A percentile compares a stretch with the other conserved stretches of the same genome.
phyloP scores from a whole-genome alignment of 2,888 invertebrate genomes.

The Athalia circularis region DNA sequence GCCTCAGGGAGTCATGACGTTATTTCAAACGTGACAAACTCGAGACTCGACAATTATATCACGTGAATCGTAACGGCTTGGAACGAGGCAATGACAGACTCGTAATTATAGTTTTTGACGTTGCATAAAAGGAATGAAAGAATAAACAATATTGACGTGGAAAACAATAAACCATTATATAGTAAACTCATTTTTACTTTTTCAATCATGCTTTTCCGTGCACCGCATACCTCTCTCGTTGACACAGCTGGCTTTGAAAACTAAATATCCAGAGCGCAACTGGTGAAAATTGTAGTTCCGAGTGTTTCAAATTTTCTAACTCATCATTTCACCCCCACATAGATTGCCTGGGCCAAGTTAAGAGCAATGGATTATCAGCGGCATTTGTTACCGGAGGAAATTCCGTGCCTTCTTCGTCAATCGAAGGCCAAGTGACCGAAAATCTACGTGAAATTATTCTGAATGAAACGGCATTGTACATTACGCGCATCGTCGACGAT shows the following conservation, averaged over 20 bases:
- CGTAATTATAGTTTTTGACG: conserved; percentile 4
- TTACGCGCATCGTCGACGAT: conserved; percentile 10
- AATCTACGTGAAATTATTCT: conserved; percentile 34
- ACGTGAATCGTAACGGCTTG: not conserved
- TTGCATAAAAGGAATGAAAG: not conserved
- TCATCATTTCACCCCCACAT: too few relatives aligned
- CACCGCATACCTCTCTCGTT: too few relatives aligned
- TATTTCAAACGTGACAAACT: conserved; percentile 32
- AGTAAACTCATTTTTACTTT: not conserved
- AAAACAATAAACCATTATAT: not conserved
- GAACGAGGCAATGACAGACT: conserved; percentile 9
- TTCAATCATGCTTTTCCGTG: too few relatives aligned
- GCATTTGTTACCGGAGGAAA: conserved; percentile 27
- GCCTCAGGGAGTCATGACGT: not conserved
- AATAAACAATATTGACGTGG: not conserved
- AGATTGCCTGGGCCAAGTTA: conserved; percentile 29
- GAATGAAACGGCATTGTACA: conserved; percentile 16
- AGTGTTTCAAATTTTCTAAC: too few relatives aligned
- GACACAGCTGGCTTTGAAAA: not conserved
- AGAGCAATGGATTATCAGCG: not conserved
- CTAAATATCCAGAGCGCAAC: not conserved
- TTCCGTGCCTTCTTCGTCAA: conserved; percentile 15
- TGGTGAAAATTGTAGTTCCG: not conserved
- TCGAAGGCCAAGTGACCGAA: conserved; percentile 27
- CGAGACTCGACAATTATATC: conserved; percentile 21